A percentile compares a stretch with the other conserved stretches of the same genome.
Conservation (phyloP, 2,888 invertebrate species). For the Salpingus planirostris region DNA sequence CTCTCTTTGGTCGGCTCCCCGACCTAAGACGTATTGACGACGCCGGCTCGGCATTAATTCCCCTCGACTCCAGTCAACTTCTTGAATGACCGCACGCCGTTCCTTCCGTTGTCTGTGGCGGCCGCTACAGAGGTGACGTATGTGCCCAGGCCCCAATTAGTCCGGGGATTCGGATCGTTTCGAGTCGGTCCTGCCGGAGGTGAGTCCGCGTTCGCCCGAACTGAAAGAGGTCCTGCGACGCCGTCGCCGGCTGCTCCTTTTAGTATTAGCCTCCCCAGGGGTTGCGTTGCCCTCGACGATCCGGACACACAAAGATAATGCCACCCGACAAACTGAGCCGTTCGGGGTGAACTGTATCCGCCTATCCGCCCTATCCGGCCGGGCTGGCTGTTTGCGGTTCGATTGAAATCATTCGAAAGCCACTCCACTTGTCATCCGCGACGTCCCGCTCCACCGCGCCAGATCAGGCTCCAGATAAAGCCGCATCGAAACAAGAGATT, state of each 20-base stretch:
- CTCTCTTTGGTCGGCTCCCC: slow-evolving; percentile 34
- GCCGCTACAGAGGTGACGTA: too few species aligned
- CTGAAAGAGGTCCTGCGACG: slow-evolving; percentile 23
- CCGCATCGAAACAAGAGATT: slow-evolving; percentile 35
- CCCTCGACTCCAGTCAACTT: slow-evolving; percentile 35
- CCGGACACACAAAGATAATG: slow-evolving; percentile 31
- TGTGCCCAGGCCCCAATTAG: slow-evolving; percentile 25
- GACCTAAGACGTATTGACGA: slow-evolving; percentile 38
- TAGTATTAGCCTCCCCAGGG: slow-evolving; percentile 24
- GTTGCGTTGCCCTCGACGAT: slow-evolving; percentile 10
- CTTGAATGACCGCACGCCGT: slow-evolving; percentile 33
- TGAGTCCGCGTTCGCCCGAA: slow-evolving; percentile 13
- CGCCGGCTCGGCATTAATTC: slow-evolving; percentile 34
- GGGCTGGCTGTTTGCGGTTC: slow-evolving; percentile 38
- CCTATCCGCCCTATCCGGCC: slow-evolving; percentile 19
- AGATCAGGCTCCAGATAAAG: slow-evolving; percentile 35
- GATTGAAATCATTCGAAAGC: slow-evolving; percentile 39
- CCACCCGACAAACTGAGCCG: slow-evolving; percentile 26
- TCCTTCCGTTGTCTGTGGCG: too few species aligned
- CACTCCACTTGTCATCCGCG: slow-evolving; percentile 36
- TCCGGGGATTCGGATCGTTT: too few species aligned
- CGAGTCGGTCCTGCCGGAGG: too few species aligned
- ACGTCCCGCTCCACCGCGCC: slow-evolving; percentile 17
- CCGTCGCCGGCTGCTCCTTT: slow-evolving; percentile 25
- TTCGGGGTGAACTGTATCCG: slow-evolving; percentile 19